A percentile compares a stretch with the other conserved stretches of the same genome.
These are phyloP conservation scores for Oreochromis tanganicae DNA, from an alignment of 2,113 vertebrate species.

Conservation along the genomic window DNA sequence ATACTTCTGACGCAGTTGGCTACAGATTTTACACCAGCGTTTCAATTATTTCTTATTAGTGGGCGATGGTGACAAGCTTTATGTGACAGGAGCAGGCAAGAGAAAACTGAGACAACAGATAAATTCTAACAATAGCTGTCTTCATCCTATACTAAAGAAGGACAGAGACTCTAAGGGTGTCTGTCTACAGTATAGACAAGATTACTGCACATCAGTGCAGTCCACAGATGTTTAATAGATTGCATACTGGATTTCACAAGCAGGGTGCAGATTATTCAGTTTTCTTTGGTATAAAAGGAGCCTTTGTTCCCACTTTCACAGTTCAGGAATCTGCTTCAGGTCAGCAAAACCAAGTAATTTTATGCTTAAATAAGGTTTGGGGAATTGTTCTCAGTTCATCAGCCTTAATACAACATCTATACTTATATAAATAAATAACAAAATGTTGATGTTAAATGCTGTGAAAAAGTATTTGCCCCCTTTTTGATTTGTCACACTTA, in stretches of 20 bases:
- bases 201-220: background rate
- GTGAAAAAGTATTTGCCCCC: background rate
- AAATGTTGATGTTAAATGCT: background rate
- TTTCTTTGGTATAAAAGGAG: background rate
- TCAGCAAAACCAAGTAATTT: background rate
- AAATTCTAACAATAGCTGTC: background rate
- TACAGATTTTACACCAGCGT: background rate
- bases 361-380: background rate
- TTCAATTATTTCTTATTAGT: constrained; percentile 21
- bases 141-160: background rate
- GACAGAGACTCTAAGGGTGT: background rate
- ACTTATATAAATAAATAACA: background rate
- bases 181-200: background rate
- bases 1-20: background rate
- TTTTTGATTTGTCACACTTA: background rate
- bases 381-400: background rate
- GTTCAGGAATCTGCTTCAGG: background rate
- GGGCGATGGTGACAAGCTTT: background rate
- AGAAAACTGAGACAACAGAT: background rate
- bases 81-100: background rate
- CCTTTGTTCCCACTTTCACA: background rate
- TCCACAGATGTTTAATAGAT: background rate
- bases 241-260: background rate
- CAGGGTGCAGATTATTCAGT: background rate
- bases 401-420: background rate